Conservation (phyloP, 2,797 vertebrate genomes). For the Coreius guichenoti region DNA sequence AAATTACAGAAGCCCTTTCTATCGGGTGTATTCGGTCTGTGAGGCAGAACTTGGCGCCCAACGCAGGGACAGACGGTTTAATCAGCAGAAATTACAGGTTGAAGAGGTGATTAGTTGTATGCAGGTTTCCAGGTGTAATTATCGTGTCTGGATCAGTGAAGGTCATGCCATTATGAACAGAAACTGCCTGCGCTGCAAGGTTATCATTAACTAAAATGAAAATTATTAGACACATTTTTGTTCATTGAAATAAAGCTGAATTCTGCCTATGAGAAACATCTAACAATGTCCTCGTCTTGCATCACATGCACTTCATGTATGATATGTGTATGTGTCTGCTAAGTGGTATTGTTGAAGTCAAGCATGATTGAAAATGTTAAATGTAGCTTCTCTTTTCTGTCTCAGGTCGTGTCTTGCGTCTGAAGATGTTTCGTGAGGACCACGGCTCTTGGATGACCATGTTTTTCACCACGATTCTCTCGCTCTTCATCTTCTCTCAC, state of each 20-base stretch:
- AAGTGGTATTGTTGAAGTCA: neutral
- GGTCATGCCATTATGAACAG: neutral
- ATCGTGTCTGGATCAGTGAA: conserved; percentile 2
- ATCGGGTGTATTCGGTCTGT: neutral
- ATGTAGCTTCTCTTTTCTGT: conserved; percentile 14
- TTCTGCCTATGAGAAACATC: neutral
- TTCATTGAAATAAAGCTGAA: neutral
- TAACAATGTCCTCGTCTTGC: neutral
- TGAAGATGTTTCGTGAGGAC: conserved; percentile 98
- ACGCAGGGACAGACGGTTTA: neutral
- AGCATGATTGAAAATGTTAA: neutral
- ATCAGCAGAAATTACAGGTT: conserved; percentile 22
- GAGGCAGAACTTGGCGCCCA: neutral
- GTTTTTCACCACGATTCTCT: conserved; percentile 98
- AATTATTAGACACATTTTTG: neutral
- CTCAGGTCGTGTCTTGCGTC: conserved; percentile 90
- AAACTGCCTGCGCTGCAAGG: neutral
- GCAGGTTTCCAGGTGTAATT: conserved; percentile 3
- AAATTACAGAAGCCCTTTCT: neutral
- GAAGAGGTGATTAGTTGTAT: neutral
- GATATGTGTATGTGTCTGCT: neutral
- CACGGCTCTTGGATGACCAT: conserved; percentile 99
- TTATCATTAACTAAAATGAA: neutral
- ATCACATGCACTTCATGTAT: neutral
- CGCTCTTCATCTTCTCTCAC: conserved; percentile 98